A percentile compares a stretch with the other conserved stretches of the same genome.
phyloP scores from a whole-genome alignment of 2,113 vertebrate species.

The Rhadina sibilatrix region DNA sequence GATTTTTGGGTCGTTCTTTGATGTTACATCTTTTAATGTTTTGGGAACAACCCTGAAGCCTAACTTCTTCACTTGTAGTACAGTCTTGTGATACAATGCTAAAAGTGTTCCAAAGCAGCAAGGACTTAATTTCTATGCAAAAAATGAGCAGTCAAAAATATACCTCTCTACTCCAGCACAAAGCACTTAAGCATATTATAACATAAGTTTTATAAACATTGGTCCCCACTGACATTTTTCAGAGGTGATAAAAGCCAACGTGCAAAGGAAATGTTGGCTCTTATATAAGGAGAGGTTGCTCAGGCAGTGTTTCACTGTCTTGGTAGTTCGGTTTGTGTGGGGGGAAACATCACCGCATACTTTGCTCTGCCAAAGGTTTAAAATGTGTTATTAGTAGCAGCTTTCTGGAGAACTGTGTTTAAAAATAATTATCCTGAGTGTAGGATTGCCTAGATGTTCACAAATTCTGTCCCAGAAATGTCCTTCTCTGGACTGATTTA shows the following conservation, averaged over 20 bases:
- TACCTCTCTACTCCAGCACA: not conserved
- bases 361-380: not conserved
- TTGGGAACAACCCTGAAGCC: not conserved
- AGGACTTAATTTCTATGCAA: not conserved
- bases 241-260: not conserved
- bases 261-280: not conserved
- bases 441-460: not conserved
- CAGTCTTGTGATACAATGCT: not conserved
- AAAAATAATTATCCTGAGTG: conserved; percentile 24
- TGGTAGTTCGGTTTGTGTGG: not conserved
- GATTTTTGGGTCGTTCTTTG: not conserved
- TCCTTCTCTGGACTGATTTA: not conserved
- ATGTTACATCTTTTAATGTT: not conserved
- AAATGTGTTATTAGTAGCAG: not conserved
- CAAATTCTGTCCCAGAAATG: not conserved
- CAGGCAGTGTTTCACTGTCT: not conserved
- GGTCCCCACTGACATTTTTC: not conserved
- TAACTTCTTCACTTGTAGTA: not conserved
- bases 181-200: not conserved
- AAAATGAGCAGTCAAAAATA: not conserved
- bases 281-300: not conserved
- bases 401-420: not conserved
- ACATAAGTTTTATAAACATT: not conserved
- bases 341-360: not conserved
- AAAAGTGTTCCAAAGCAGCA: not conserved